phyloP scores from a whole-genome alignment of 2,888 invertebrate genomes.

The Phragmatobia fuliginosa region DNA sequence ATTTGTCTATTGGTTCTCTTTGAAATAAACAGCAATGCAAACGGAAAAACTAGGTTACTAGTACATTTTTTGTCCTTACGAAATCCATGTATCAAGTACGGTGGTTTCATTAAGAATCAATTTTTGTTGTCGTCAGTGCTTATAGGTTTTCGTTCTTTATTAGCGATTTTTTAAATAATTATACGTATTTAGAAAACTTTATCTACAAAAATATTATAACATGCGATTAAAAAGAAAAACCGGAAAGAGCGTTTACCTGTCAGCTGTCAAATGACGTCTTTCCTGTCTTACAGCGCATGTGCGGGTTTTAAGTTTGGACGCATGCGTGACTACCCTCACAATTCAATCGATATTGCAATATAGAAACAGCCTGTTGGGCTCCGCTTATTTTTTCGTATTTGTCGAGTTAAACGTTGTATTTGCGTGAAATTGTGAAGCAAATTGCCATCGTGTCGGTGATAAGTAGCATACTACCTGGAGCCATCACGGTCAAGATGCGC shows the following conservation, averaged over 20 bases:
- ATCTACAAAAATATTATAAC: too few species aligned
- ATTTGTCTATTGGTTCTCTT: background rate
- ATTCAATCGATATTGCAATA: slow-evolving; percentile 80
- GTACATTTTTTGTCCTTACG: background rate
- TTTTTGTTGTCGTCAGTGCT: too few species aligned
- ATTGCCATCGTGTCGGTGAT: slow-evolving; percentile 80
- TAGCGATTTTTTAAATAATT: too few species aligned
- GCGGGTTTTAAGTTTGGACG: slow-evolving; percentile 49
- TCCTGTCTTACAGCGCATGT: slow-evolving; percentile 60
- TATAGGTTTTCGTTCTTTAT: too few species aligned
- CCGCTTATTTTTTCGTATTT: slow-evolving; percentile 65
- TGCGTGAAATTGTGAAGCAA: slow-evolving; percentile 60
- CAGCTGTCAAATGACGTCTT: slow-evolving; percentile 80
- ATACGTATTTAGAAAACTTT: too few species aligned
- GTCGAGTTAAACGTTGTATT: slow-evolving; percentile 59
- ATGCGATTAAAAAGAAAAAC: too few species aligned
- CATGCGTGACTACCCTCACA: slow-evolving; percentile 68
- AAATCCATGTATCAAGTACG: background rate
- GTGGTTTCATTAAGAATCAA: background rate
- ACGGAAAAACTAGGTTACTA: background rate
- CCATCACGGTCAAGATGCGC: slow-evolving; percentile 83
- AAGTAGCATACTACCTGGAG: slow-evolving; percentile 78
- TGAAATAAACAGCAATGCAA: background rate
- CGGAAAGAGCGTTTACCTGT: slow-evolving; percentile 59
- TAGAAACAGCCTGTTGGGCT: slow-evolving; percentile 82